Base-by-base conservation (phyloP, 2,888 invertebrate species). In the Ochropacha duplaris region DNA sequence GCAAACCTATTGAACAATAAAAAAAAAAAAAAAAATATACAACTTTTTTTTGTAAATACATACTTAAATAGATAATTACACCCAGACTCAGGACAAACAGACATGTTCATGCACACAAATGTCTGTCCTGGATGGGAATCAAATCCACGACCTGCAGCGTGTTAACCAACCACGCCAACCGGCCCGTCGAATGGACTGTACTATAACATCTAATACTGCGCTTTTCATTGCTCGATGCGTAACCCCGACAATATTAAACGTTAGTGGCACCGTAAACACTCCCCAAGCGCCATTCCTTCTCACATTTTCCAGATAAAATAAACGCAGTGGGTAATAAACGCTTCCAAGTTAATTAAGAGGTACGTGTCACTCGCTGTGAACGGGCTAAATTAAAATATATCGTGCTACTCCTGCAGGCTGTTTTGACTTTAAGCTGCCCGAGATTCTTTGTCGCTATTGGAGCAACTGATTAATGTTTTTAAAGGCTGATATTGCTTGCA, bases 261-360 rank as follows among this genome's bases (percentile, higher is more conserved):
- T 19, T 14, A 28, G 16, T 36, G n/a, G 54, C 60, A 11, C 57
- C 55, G 57, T 65, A 65, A 69, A 71, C 56, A 65, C 63, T 56
- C 65, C 66, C 62, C 36, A 19, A 62, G 60, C 57, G 52, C 64
- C 61, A 54, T 65, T 66, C 59, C 63, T 71, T 64, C 64, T 58
- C 67, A 51, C 51, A 71, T 71, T 71, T 57, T 44, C 54, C 57
- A 66, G 67, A 72, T 71, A 74, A 74, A 74, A 74, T 72, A 72
- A 76, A 66, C 67, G 71, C 72, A 69, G 69, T 66, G 60, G 63
- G 64, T 70, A 77, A 76, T 79, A 76, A 79, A 72, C 68, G 61
- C 66, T 76, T 70, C 68, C 64, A 61, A 79, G 72, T 79, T 79
- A 79, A 79, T 79, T 79, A 79, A 78, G 72, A 78, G 69, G 61